phyloP scores from a whole-genome alignment of 1,140 invertebrate species.

The Ptiloglossa arizonensis region DNA sequence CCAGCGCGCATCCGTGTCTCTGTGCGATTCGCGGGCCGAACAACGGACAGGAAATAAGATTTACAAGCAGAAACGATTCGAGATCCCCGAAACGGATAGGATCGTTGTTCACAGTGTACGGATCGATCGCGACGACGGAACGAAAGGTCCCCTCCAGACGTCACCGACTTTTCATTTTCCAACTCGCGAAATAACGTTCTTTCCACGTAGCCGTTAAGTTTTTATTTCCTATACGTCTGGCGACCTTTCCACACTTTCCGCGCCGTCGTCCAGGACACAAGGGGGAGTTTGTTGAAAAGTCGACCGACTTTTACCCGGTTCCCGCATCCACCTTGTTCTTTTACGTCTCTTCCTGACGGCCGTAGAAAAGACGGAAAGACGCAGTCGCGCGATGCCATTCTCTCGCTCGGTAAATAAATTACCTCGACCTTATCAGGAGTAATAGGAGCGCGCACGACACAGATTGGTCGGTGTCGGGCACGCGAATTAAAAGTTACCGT shows the following conservation, averaged over 20 bases:
- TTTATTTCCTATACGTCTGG: constrained; percentile 29
- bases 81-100: constrained; percentile 19
- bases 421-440: constrained; percentile 79
- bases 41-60: constrained; percentile 17
- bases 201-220: constrained; percentile 5
- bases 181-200: constrained; percentile 3
- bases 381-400: constrained; percentile 80
- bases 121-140: background rate
- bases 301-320: background rate
- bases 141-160: background rate
- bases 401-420: constrained; percentile 80
- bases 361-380: constrained; percentile 57
- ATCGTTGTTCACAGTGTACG: background rate
- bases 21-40: background rate
- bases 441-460: constrained; percentile 80
- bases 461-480: constrained; percentile 79
- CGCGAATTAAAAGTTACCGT: constrained; percentile 81
- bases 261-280: no score
- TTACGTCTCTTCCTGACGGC: constrained; percentile 24
- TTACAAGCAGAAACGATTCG: constrained; percentile 9
- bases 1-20: background rate
- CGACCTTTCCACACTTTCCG: no score
- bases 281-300: no score
- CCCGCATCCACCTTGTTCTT: background rate
- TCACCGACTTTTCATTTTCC: background rate